phyloP scores from a whole-genome alignment of 2,113 vertebrate genomes.

The Pimephales promelas region DNA sequence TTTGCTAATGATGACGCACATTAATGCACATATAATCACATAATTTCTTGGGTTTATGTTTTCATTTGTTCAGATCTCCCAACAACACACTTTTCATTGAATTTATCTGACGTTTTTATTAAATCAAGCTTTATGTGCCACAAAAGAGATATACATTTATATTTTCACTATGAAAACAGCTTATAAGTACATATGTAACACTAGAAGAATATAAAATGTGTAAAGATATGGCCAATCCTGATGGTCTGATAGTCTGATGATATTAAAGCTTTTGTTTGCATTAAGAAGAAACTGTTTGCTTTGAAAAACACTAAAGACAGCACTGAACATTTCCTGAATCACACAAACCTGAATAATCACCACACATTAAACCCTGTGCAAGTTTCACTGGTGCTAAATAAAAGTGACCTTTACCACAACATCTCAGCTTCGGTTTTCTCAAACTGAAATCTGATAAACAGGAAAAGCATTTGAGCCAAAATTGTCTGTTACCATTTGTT shows the following conservation, averaged over 20 bases:
- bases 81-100: background rate
- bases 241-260: background rate
- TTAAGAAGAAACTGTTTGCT: no score
- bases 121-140: background rate
- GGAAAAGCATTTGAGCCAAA: background rate
- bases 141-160: background rate
- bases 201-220: no score
- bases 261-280: background rate
- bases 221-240: background rate
- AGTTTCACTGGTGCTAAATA: background rate
- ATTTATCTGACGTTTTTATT: background rate
- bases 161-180: background rate
- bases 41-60: background rate
- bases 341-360: no score
- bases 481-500: background rate
- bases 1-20: background rate
- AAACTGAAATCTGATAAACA: background rate
- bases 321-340: background rate
- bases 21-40: no score
- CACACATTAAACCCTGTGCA: no score
- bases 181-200: background rate
- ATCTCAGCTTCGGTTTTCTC: no score
- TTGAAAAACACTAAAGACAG: background rate
- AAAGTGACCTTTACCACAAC: background rate
- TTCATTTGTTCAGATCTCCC: background rate